These are phyloP conservation scores for Pogonognathellus flavescens DNA, from an alignment of 1,140 invertebrate species.

Conservation along the genomic window DNA sequence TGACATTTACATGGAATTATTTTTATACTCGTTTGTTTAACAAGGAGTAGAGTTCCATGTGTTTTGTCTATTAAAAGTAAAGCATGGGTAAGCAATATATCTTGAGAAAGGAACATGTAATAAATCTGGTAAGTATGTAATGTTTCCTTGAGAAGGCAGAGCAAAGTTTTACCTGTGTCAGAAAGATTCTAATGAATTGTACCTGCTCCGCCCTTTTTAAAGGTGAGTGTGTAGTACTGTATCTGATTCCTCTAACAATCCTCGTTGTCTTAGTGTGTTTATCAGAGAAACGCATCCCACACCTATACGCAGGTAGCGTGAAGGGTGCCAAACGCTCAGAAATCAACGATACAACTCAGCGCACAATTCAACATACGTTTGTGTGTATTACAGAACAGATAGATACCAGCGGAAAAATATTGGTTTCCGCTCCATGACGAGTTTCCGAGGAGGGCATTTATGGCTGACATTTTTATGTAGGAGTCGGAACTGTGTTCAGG, in stretches of 20 bases:
- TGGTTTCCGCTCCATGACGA: slow-evolving; percentile 43
- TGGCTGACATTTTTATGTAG: slow-evolving; percentile 44
- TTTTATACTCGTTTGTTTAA: no score
- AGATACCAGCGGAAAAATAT: slow-evolving; percentile 27
- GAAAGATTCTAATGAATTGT: slow-evolving; percentile 40
- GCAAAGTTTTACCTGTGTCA: neutral
- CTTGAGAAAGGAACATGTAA: neutral
- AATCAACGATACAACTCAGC: no score
- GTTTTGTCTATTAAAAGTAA: slow-evolving; percentile 1
- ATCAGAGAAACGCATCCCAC: no score
- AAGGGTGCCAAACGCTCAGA: no score
- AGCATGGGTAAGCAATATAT: slow-evolving; percentile 4
- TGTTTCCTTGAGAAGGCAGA: neutral
- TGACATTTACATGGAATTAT: no score
- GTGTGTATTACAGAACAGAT: neutral
- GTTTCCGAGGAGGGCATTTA: slow-evolving; percentile 47
- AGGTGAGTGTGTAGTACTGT: neutral
- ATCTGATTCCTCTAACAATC: neutral
- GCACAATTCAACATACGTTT: neutral
- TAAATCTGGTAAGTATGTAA: no score
- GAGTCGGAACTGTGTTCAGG: slow-evolving; percentile 29
- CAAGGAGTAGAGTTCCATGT: neutral
- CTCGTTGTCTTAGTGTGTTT: no score
- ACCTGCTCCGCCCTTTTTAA: slow-evolving; percentile 19
- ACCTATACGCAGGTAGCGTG: no score